These are phyloP conservation scores for Dicyrtoma fusca DNA, from an alignment of 2,888 invertebrate genomes.

Conservation along the genomic window DNA sequence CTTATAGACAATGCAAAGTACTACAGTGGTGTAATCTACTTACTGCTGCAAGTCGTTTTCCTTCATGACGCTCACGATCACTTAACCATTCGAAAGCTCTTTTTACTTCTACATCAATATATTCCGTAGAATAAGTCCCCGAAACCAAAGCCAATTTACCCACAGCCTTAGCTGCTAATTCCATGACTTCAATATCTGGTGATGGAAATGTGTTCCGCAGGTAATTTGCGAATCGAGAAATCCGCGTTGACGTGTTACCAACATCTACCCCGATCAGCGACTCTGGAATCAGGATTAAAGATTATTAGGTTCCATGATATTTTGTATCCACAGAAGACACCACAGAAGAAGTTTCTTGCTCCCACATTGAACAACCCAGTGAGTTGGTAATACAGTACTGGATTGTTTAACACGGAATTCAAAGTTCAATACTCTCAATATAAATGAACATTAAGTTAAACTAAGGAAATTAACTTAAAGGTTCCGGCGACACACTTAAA, in stretches of 20 bases:
- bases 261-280: slow-evolving; percentile 92
- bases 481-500: too few species aligned
- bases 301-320: too few species aligned
- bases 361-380: too few species aligned
- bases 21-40: slow-evolving; percentile 54
- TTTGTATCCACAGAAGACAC: too few species aligned
- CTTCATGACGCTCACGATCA: slow-evolving; percentile 81
- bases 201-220: slow-evolving; percentile 86
- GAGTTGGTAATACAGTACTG: too few species aligned
- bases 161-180: slow-evolving; percentile 92
- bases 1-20: not conserved
- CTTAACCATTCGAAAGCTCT: slow-evolving; percentile 94
- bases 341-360: too few species aligned
- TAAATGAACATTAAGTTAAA: not conserved
- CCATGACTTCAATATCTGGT: slow-evolving; percentile 90
- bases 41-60: slow-evolving; percentile 86
- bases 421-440: slow-evolving; percentile 1
- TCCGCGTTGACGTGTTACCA: slow-evolving; percentile 85
- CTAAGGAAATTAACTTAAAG: not conserved
- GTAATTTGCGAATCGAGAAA: slow-evolving; percentile 90
- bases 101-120: slow-evolving; percentile 97
- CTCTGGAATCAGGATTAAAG: slow-evolving; percentile 65
- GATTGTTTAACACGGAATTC: too few species aligned
- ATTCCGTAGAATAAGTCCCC: slow-evolving; percentile 92
- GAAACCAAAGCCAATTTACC: slow-evolving; percentile 88